phyloP scores from a whole-genome alignment of 2,888 invertebrate species.

The Drosophila pullipes region DNA sequence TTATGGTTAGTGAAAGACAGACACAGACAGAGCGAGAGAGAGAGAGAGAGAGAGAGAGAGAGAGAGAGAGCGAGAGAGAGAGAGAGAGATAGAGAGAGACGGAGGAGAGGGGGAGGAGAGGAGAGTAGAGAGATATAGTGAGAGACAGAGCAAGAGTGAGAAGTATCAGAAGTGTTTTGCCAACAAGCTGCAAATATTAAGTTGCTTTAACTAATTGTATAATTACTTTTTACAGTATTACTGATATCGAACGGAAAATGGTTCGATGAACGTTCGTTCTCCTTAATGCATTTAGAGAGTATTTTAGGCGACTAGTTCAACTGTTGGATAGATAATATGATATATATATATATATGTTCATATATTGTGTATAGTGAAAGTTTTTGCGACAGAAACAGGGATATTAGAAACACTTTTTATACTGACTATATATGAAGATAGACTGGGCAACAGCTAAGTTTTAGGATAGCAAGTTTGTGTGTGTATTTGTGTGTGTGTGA shows the following conservation, averaged over 20 bases:
- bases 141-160: constrained; percentile 14
- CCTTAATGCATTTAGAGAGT: constrained; percentile 39
- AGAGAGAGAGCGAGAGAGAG: constrained; percentile 1
- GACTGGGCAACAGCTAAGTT: constrained; percentile 5
- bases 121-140: constrained; percentile 9
- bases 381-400: constrained; percentile 8
- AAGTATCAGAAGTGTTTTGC: constrained; percentile 21
- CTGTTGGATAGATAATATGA: constrained; percentile 24
- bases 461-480: background rate
- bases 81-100: background rate
- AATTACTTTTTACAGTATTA: constrained; percentile 53
- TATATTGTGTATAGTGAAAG: constrained; percentile 21
- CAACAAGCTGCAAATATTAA: constrained; percentile 28
- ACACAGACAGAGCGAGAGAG: background rate
- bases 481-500: background rate
- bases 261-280: constrained; percentile 36
- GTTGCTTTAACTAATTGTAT: constrained; percentile 40
- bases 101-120: constrained; percentile 1
- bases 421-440: constrained; percentile 20
- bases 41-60: background rate
- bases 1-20: constrained; percentile 13
- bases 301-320: constrained; percentile 38
- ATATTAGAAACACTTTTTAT: constrained; percentile 23
- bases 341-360: constrained; percentile 22
- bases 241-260: constrained; percentile 23